Conservation (phyloP, 2,113 vertebrate species). For the Brienomyrus brachyistius region DNA sequence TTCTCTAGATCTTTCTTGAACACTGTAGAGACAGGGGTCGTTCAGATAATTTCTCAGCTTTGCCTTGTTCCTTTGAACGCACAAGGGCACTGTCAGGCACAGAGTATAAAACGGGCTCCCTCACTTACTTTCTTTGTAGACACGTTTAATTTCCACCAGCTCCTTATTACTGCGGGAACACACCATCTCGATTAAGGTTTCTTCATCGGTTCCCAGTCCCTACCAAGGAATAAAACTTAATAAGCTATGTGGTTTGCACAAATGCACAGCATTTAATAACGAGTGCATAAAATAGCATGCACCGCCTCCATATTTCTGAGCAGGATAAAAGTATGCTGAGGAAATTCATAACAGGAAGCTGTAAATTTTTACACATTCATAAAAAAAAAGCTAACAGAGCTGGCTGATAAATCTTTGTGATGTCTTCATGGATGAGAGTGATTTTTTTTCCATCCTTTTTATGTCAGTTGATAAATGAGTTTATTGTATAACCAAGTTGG, state of each 20-base stretch:
- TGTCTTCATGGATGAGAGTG: not conserved
- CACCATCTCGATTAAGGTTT: conserved; percentile 86
- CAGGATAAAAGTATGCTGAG: not conserved
- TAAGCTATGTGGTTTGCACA: not conserved
- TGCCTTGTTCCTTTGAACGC: not conserved
- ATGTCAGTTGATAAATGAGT: not conserved
- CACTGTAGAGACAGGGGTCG: conserved; percentile 55
- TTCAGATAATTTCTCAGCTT: not conserved
- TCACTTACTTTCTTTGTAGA: conserved; percentile 84
- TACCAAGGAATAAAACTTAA: conserved; percentile 43
- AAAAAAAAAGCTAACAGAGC: not conserved
- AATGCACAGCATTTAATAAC: not conserved
- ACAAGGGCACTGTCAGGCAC: too few relatives aligned
- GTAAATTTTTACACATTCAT: not conserved
- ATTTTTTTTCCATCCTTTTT: not conserved
- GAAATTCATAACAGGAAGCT: not conserved
- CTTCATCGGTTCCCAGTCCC: conserved; percentile 94
- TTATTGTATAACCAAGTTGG: not conserved
- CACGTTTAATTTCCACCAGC: conserved; percentile 75
- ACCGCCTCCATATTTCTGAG: not conserved
- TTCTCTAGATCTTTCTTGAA: conserved; percentile 93
- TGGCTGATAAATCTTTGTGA: not conserved
- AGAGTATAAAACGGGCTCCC: not conserved
- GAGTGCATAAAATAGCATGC: not conserved
- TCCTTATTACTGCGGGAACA: conserved; percentile 86